A percentile compares a stretch with the other conserved stretches of the same genome.
phyloP scores from a whole-genome alignment of 2,797 vertebrate species.

The Leptoclinus maculatus region DNA sequence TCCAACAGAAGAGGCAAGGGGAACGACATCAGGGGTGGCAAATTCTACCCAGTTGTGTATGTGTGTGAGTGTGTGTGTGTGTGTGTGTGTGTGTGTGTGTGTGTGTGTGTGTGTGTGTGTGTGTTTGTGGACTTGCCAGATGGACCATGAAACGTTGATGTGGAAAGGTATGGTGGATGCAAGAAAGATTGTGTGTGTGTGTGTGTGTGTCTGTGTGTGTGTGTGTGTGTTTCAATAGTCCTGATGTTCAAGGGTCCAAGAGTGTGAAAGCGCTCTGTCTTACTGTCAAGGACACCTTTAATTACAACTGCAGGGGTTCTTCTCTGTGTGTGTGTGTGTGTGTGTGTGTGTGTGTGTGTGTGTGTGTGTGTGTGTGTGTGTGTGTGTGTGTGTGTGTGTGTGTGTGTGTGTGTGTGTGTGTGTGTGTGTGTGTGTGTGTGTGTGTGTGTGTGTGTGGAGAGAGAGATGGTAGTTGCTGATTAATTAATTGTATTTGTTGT shows the following conservation, averaged over 20 bases:
- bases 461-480: slow-evolving; percentile 12
- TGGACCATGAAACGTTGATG: slow-evolving; percentile 42
- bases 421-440: slow-evolving; percentile 28
- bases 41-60: slow-evolving; percentile 13
- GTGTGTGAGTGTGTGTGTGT: slow-evolving; percentile 27
- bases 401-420: slow-evolving; percentile 34
- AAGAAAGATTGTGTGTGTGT: background rate
- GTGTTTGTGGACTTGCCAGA: slow-evolving; percentile 37
- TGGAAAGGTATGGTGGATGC: slow-evolving; percentile 27
- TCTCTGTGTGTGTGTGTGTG: slow-evolving; percentile 28
- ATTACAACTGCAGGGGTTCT: slow-evolving; percentile 80
- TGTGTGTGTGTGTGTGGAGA: too few relatives aligned
- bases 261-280: slow-evolving; percentile 78
- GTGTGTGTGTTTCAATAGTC: slow-evolving; percentile 37
- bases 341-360: slow-evolving; percentile 29
- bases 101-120: slow-evolving; percentile 28
- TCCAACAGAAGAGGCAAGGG: slow-evolving; percentile 11
- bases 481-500: slow-evolving; percentile 34
- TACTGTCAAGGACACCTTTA: slow-evolving; percentile 85
- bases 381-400: slow-evolving; percentile 15
- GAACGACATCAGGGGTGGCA: background rate
- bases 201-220: slow-evolving; percentile 26
- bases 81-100: slow-evolving; percentile 25
- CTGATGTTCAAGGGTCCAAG: slow-evolving; percentile 71
- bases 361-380: slow-evolving; percentile 2